Conservation (phyloP, 2,888 invertebrate genomes). For the Ophion obscuratus region DNA sequence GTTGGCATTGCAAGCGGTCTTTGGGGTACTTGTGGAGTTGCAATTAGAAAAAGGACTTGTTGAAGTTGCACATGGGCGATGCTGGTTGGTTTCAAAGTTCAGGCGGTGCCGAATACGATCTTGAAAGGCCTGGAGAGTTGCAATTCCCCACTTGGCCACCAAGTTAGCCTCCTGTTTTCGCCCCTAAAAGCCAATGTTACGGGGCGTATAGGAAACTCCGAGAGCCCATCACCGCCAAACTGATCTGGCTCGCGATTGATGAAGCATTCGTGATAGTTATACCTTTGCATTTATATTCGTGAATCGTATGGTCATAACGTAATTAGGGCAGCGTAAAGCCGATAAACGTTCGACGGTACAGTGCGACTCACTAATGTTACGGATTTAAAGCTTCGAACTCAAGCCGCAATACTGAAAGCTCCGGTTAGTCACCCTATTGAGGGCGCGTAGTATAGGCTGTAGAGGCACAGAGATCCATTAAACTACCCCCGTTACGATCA, state of each 20-base stretch:
- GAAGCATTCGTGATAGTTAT: background rate
- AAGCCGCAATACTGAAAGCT: background rate
- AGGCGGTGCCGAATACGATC: no score
- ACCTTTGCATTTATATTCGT: background rate
- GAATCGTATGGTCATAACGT: background rate
- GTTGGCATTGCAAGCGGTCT: no score
- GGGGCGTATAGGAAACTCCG: background rate
- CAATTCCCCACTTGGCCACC: no score
- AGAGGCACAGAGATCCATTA: slow-evolving; percentile 24
- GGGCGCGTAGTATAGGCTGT: background rate
- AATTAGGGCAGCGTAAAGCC: background rate
- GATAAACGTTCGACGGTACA: background rate
- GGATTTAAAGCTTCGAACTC: background rate
- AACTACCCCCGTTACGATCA: background rate
- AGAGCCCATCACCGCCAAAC: background rate
- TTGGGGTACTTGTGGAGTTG: no score
- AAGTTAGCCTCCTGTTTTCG: no score
- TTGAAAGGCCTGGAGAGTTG: no score
- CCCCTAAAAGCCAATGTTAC: no score
- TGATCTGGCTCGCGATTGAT: background rate
- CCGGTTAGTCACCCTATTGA: background rate
- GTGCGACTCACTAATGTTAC: background rate
- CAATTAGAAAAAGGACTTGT: no score
- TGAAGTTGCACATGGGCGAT: no score
- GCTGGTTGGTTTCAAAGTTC: no score